phyloP scores from a whole-genome alignment of 2,797 vertebrate species.

The Distichodus sexfasciatus region DNA sequence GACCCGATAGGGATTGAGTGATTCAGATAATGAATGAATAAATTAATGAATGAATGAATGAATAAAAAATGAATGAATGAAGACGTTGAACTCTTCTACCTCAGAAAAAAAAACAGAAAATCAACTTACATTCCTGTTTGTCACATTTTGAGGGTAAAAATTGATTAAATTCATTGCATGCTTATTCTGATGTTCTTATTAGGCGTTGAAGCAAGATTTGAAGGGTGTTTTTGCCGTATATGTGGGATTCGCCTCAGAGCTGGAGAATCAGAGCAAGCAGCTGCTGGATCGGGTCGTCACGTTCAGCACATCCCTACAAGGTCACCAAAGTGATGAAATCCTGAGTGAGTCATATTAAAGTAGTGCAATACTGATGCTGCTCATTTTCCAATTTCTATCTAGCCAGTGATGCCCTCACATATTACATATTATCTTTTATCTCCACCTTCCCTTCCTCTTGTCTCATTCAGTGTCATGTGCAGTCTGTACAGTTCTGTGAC shows the following conservation, averaged over 20 bases:
- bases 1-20: too few species aligned
- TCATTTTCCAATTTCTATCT: not conserved
- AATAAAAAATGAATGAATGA: too few species aligned
- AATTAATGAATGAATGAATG: too few species aligned
- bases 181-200: conserved; percentile 1
- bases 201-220: conserved; percentile 76
- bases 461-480: not conserved
- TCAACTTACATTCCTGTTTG: too few species aligned
- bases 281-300: conserved; percentile 61
- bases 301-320: conserved; percentile 51
- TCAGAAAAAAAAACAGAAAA: too few species aligned
- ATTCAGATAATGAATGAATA: too few species aligned
- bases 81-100: too few species aligned
- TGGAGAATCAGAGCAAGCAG: conserved; percentile 66
- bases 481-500: conserved; percentile 21
- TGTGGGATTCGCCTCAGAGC: conserved; percentile 65
- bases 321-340: conserved; percentile 56
- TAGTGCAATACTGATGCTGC: not conserved
- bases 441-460: conserved; percentile 1
- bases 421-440: not conserved
- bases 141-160: not conserved
- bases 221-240: conserved; percentile 68
- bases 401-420: not conserved
- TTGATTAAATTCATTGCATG: not conserved
- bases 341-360: conserved; percentile 66